A percentile compares a stretch with the other conserved stretches of the same genome.
Conservation (phyloP, 2,888 invertebrate genomes). For the Eupithecia subumbrata region DNA sequence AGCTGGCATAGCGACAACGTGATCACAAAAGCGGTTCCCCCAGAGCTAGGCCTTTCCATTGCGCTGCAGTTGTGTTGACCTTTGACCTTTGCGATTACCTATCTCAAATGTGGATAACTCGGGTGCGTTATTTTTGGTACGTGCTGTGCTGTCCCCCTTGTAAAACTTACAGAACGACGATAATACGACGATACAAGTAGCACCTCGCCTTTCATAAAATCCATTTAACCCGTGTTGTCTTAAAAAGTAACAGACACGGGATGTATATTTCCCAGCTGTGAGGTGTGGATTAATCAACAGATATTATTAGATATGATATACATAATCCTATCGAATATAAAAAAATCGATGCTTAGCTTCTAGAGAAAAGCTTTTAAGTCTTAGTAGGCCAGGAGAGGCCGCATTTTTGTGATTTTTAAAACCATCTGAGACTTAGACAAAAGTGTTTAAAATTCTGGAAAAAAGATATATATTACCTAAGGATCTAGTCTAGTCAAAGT, state of each 20-base stretch:
- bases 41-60: background rate
- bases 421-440: no score
- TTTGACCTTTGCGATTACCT: background rate
- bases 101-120: no score
- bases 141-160: background rate
- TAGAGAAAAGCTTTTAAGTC: background rate
- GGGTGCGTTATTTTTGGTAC: no score
- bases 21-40: background rate
- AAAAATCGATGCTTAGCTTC: background rate
- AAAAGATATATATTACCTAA: no score
- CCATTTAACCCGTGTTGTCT: background rate
- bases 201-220: background rate
- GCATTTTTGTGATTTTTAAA: no score
- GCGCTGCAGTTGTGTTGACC: background rate
- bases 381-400: no score
- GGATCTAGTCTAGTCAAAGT: no score
- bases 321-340: background rate
- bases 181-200: background rate
- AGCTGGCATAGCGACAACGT: background rate
- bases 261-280: background rate
- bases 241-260: background rate
- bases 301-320: background rate
- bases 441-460: no score
- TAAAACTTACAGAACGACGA: background rate
- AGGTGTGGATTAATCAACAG: background rate